Evolutionary conservation across 2,113 vertebrate genomes (phyloP), one percentile per base, ranked within the genome.

Genomic region (Ranitomeya variabilis): DNA sequence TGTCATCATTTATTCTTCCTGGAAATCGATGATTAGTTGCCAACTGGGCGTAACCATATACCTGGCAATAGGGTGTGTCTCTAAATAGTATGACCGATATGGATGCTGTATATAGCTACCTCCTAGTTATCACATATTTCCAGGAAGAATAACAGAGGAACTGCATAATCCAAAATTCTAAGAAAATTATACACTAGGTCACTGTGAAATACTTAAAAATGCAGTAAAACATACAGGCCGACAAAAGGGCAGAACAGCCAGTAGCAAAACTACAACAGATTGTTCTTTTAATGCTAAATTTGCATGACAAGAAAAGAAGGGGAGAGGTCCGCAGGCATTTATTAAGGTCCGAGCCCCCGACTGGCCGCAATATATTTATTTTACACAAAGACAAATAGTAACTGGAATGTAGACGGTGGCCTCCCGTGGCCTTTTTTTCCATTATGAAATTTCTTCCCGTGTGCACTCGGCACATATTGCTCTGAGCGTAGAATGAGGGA

Each of bases 311-410:
- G 74, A 23, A 5, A 9, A 74, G 14, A 83, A 13, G 16, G 16
- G 54, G 14, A 52, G 37, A 62, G 80, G 67, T 66, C 76, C n/a
- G 7, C 67, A 74, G 55, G 62, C 52, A n/a, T 67, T 71, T 76
- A 74, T 83, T 82, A 83, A 64, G 37, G 80, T 13, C 80, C 7
- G 67, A 83, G 37, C 59, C 21, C 21, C 66, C 31, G 14, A 23
- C 66, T 19, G 31, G 23, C 23, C 86, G 55, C 64, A 9, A 18
- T 18, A 37, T 88, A 69, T 88, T 83, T 88, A 64, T 37, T 82
- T 81, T 87, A 74, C 67, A 51, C 21, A 26, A 76, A 88, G 37
- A 31, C 86, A 88, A 88, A 88, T 76, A 76, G 79, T 88, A 83
- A 51, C 80, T 83, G 69, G 21, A 88, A 88, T 83, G 87, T 76